Evolutionary conservation across 2,888 invertebrate genomes (phyloP).

Genomic region (Ametastegia equiseti): DNA sequence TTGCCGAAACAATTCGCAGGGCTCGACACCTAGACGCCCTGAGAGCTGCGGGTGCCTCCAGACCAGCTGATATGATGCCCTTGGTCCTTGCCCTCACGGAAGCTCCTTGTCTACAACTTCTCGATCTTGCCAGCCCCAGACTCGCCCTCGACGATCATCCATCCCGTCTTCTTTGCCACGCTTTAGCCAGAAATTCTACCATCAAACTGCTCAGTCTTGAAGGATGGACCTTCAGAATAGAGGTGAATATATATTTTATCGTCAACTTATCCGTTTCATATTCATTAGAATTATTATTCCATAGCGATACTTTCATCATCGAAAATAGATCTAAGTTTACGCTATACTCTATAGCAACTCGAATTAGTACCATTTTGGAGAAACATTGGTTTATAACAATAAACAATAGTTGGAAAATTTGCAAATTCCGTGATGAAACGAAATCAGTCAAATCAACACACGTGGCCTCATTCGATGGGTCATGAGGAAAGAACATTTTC

Average conservation of each 20-base stretch:
- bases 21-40: slow-evolving; percentile 78
- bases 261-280: too few species aligned
- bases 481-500: too few species aligned
- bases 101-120: slow-evolving; percentile 77
- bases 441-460: too few species aligned
- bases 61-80: slow-evolving; percentile 78
- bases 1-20: slow-evolving; percentile 78
- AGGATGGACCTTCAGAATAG: slow-evolving; percentile 79
- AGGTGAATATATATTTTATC: slow-evolving; percentile 73
- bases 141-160: slow-evolving; percentile 78
- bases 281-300: not conserved
- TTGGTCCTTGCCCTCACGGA: slow-evolving; percentile 78
- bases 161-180: slow-evolving; percentile 76
- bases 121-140: slow-evolving; percentile 78
- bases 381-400: too few species aligned
- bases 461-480: too few species aligned
- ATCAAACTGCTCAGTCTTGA: slow-evolving; percentile 78
- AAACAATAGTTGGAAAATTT: too few species aligned
- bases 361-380: too few species aligned
- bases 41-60: slow-evolving; percentile 78
- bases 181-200: slow-evolving; percentile 76
- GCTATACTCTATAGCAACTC: too few species aligned
- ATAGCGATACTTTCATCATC: not conserved
- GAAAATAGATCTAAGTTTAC: not conserved
- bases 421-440: too few species aligned